phyloP scores from a whole-genome alignment of 2,797 vertebrate species.

The Holocentrus rufus region DNA sequence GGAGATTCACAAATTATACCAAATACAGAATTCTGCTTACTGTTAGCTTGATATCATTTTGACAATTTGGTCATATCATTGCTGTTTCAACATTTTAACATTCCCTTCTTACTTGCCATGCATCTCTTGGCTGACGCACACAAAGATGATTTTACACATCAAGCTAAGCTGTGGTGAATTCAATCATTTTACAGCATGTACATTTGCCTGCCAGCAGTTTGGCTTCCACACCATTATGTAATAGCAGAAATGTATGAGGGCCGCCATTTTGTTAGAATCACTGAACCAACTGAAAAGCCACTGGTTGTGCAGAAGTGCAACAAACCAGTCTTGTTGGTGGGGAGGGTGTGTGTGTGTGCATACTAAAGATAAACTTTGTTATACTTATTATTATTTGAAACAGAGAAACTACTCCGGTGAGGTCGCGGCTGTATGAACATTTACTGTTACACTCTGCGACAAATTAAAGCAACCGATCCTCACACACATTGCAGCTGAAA shows the following conservation, averaged over 20 bases:
- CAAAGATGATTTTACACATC: background rate
- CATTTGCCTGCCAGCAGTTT: background rate
- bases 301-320: too few species aligned
- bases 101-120: background rate
- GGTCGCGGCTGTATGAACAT: too few species aligned
- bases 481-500: background rate
- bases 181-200: too few species aligned
- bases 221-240: background rate
- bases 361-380: too few species aligned
- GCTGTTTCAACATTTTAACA: background rate
- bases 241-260: background rate
- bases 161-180: background rate
- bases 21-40: too few species aligned
- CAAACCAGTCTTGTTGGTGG: too few species aligned
- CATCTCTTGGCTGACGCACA: background rate
- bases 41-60: too few species aligned
- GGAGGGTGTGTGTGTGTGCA: too few species aligned
- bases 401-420: too few species aligned
- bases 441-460: background rate
- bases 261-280: conserved; percentile 34
- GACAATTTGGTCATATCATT: too few species aligned
- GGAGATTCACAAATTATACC: too few species aligned
- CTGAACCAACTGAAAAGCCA: background rate
- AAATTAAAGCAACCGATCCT: background rate
- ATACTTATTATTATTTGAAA: background rate